phyloP scores from a whole-genome alignment of 2,797 vertebrate genomes.

The Cottoperca gobio region DNA sequence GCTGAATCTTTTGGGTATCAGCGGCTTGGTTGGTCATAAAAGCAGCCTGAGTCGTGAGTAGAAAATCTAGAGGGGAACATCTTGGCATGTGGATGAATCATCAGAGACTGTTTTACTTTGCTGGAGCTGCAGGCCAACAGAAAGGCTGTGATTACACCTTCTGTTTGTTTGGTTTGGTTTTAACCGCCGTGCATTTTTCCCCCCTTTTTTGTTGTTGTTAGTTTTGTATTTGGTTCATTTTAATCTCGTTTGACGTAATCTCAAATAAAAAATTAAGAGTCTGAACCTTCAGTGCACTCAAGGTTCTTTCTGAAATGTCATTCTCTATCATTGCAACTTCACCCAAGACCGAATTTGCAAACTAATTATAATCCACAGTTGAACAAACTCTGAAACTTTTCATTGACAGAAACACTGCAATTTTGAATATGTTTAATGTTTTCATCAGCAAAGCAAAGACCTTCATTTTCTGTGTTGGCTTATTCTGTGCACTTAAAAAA shows the following conservation, averaged over 20 bases:
- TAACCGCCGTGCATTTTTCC: slow-evolving; percentile 5
- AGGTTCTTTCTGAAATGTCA: neutral
- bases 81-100: slow-evolving; percentile 3
- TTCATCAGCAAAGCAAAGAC: neutral
- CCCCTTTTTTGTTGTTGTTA: slow-evolving; percentile 6
- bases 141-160: slow-evolving; percentile 5
- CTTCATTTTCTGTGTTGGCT: neutral
- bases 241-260: neutral
- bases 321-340: neutral
- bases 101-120: neutral
- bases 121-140: neutral
- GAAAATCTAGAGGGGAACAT: neutral
- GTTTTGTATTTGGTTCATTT: neutral
- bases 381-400: neutral
- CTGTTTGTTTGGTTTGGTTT: slow-evolving; percentile 24
- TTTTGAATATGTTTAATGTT: neutral
- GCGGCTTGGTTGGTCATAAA: neutral
- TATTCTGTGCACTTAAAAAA: neutral
- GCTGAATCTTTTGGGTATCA: neutral
- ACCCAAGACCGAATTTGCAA: neutral
- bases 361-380: neutral
- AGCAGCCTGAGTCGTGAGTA: slow-evolving; percentile 6
- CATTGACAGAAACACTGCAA: neutral
- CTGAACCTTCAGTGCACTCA: neutral
- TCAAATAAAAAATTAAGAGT: neutral